phyloP scores from a whole-genome alignment of 2,888 invertebrate species.

The Hermodice carunculata region DNA sequence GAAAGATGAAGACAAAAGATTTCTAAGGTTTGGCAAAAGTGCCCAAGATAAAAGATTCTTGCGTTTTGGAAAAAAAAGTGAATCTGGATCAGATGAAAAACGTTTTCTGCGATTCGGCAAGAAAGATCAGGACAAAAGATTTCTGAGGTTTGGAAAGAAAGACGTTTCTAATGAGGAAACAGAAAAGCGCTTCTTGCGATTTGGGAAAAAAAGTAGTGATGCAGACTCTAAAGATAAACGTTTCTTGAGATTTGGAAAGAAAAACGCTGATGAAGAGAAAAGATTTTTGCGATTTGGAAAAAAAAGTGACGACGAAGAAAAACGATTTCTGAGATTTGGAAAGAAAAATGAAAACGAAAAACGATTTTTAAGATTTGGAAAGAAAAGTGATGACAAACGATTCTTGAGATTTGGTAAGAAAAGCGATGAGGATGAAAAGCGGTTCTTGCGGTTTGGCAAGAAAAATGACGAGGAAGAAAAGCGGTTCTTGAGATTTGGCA shows the following conservation, averaged over 20 bases:
- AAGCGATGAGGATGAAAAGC: conserved; percentile 19
- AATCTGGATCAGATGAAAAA: not conserved
- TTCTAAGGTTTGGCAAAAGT: not conserved
- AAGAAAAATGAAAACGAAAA: no score
- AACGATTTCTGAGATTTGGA: no score
- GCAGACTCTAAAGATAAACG: conserved; percentile 30
- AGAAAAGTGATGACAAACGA: no score
- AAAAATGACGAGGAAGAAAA: conserved; percentile 7
- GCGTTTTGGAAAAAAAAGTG: conserved; percentile 13
- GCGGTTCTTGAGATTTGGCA: conserved; percentile 20
- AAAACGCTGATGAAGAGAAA: conserved; percentile 7
- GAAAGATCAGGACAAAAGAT: conserved; percentile 8
- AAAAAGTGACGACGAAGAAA: conserved; percentile 13
- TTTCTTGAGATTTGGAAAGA: conserved; percentile 21
- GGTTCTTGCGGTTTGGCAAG: conserved; percentile 21
- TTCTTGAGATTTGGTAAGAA: conserved; percentile 46
- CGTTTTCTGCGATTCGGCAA: conserved; percentile 42
- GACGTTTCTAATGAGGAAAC: conserved; percentile 17
- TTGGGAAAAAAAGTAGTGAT: conserved; percentile 37
- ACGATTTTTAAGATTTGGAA: conserved; percentile 54
- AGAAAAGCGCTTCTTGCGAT: conserved; percentile 57
- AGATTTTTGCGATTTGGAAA: conserved; percentile 15
- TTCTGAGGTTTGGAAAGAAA: conserved; percentile 18
- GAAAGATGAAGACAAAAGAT: conserved; percentile 32
- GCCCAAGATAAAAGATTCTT: conserved; percentile 8